Conservation (phyloP, 1,140 invertebrate genomes). For the Ectropis grisescens region DNA sequence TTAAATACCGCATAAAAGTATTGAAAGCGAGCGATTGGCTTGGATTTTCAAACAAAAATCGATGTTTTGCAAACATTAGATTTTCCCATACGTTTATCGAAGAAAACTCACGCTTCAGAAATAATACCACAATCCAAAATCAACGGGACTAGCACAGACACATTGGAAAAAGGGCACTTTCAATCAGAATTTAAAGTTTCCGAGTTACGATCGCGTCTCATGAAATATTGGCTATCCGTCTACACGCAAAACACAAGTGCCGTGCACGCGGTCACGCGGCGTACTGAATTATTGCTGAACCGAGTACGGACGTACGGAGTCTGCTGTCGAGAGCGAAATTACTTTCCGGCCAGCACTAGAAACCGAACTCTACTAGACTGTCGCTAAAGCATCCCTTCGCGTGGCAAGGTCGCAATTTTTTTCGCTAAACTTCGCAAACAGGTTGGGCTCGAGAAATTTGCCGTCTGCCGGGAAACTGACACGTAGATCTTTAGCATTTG, state of each 20-base stretch:
- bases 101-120: constrained; percentile 13
- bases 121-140: constrained; percentile 12
- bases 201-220: constrained; percentile 22
- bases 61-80: constrained; percentile 16
- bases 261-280: constrained; percentile 42
- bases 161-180: not conserved
- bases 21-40: no score
- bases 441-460: constrained; percentile 45
- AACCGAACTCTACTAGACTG: constrained; percentile 22
- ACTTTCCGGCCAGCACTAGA: constrained; percentile 30
- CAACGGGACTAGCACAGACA: no score
- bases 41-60: constrained; percentile 1
- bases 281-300: constrained; percentile 50
- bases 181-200: constrained; percentile 7
- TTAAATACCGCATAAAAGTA: no score
- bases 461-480: constrained; percentile 27
- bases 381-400: constrained; percentile 18
- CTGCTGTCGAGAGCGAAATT: constrained; percentile 50
- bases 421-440: constrained; percentile 26
- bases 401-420: constrained; percentile 16
- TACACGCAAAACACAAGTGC: constrained; percentile 22
- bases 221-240: constrained; percentile 8
- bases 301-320: constrained; percentile 23
- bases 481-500: constrained; percentile 20
- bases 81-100: constrained; percentile 6